Evolutionary conservation across 1,140 invertebrate species (phyloP).

Genomic region (Atta texana): DNA sequence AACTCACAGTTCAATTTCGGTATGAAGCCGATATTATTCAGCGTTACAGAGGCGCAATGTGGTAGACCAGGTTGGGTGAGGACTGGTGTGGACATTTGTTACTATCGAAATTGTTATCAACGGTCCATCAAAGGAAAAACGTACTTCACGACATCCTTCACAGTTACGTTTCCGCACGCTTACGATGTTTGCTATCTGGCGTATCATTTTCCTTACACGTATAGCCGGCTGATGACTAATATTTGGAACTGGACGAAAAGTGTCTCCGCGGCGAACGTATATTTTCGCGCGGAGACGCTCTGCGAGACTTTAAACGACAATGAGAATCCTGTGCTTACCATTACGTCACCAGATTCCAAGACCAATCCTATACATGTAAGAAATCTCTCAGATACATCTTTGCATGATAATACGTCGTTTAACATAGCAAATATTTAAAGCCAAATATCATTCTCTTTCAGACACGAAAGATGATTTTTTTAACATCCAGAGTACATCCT

Average conservation of each 20-base stretch:
- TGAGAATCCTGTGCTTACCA: constrained; percentile 92
- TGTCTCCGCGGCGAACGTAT: constrained; percentile 80
- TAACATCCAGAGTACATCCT: constrained; percentile 94
- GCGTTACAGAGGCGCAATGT: constrained; percentile 90
- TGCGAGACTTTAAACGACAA: constrained; percentile 92
- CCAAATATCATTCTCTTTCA: constrained; percentile 77
- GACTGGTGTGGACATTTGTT: constrained; percentile 92
- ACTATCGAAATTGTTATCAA: constrained; percentile 91
- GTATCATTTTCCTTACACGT: constrained; percentile 97
- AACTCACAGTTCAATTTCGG: constrained; percentile 97
- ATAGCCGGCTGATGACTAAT: constrained; percentile 91
- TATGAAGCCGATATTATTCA: constrained; percentile 97
- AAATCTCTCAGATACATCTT: constrained; percentile 23
- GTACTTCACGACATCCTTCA: constrained; percentile 94
- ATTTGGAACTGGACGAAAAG: constrained; percentile 88
- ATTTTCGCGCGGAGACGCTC: constrained; percentile 89
- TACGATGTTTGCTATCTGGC: constrained; percentile 95
- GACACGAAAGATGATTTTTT: constrained; percentile 91
- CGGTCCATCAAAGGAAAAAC: constrained; percentile 87
- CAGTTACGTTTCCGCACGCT: constrained; percentile 91
- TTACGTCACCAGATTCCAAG: constrained; percentile 89
- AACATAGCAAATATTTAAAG: background rate
- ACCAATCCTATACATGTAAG: constrained; percentile 87
- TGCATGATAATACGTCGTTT: background rate
- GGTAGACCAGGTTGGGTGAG: constrained; percentile 91